Percentiles rank a stretch among this genome's conserved stretches.
phyloP scores from a whole-genome alignment of 2,113 vertebrate genomes.

The Dasyprocta punctata region DNA sequence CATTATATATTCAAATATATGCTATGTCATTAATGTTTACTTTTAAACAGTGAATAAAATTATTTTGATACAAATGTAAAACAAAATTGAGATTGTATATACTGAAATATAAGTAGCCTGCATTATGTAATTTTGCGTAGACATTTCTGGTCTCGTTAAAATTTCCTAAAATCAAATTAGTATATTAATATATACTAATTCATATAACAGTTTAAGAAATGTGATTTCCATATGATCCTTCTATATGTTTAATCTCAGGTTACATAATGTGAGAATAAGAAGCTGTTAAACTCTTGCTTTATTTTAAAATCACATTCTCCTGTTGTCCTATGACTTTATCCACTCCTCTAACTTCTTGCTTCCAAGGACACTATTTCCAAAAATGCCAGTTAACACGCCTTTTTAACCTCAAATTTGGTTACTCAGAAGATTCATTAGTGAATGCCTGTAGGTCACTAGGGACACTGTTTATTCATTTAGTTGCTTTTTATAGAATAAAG shows the following conservation, averaged over 20 bases:
- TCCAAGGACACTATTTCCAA: slow-evolving; percentile 24
- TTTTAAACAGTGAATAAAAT: background rate
- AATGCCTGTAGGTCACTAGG: background rate
- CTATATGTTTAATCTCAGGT: background rate
- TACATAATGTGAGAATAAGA: background rate
- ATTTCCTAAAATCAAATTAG: background rate
- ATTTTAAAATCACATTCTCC: background rate
- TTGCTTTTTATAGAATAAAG: slow-evolving; percentile 46
- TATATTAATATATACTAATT: background rate
- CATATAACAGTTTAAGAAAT: background rate
- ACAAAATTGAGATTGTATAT: background rate
- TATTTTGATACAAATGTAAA: background rate
- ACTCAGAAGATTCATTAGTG: slow-evolving; percentile 60
- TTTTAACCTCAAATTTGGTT: slow-evolving; percentile 10
- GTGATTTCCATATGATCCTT: background rate
- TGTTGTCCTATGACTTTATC: background rate
- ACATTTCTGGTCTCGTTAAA: slow-evolving; percentile 17
- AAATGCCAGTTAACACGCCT: background rate
- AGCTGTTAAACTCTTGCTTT: background rate
- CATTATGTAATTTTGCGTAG: background rate
- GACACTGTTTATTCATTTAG: slow-evolving; percentile 35
- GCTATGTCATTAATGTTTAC: background rate
- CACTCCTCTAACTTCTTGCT: background rate
- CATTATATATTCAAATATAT: background rate
- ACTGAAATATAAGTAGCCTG: background rate